Base-by-base conservation (phyloP, 2,888 invertebrate species). In the Xestobium rufovillosum region DNA sequence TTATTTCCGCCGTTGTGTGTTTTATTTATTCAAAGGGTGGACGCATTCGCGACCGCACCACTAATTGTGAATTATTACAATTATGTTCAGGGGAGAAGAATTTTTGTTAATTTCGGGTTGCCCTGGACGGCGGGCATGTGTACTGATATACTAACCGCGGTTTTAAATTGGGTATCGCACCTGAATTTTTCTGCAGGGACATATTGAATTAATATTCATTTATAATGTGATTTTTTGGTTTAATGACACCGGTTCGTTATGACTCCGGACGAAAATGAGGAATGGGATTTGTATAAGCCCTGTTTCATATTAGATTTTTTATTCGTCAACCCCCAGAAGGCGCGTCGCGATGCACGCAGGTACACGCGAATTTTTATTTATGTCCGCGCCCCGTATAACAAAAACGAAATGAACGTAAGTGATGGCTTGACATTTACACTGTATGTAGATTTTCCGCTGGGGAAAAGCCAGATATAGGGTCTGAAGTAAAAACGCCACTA, bases 131-230 rank as follows among this genome's bases (percentile, higher is more conserved):
- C 29, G 16, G 29, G 29, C 16, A 14, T 29, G 15, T 14, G n/a
- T 17, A 17, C 12, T n/a, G 14, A 19, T 32, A 27, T 16, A 12
- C 27, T 23, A 3, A 14, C 3, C 12, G 13, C 15, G 37, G 35
- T 30, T 25, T 27, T 19, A 46, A 47, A 43, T 49, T 48, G 56
- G 46, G 53, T 52, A 52, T 51, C 44, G 53, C 48, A 45, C 6
- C 45, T 49, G 54, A 54, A 59, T 60, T 59, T 60, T 59, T 56
- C 60, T 60, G 54, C 50, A 48, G 60, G 60, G 60, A 60, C 59
- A 54, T 55, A 59, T 60, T 56, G 59, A 58, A 58, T 60, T 60
- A 60, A 60, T 60, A 59, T 60, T 60, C 58, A 60, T 59, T 59
- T 55, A 55, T 48, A 45, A 47, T 47, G 51, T 50, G 51, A 50